Base-by-base conservation (phyloP, 2,797 vertebrate species). In the Cossypha dichroa region DNA sequence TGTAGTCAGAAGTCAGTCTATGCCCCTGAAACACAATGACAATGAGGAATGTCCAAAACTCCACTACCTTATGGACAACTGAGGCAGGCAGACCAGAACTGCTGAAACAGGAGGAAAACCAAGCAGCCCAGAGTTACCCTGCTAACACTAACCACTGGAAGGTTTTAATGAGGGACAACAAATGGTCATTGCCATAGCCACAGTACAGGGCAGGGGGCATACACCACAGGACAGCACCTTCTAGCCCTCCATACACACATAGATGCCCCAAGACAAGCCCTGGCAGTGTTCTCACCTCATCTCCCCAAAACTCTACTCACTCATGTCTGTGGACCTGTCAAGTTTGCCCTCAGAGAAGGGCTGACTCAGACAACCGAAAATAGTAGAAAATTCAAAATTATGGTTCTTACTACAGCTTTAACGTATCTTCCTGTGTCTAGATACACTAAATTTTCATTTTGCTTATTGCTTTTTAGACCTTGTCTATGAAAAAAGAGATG, bases 1-100 rank as follows among this genome's bases (percentile, higher is more conserved):
- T 36, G 15, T 8, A 48, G 33, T 40, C n/a, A 41, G 38, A 58
- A 78, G 29, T 15, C 78, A 14, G 18, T 38, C 78, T 68, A 8
- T 11, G 64, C 5, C 11, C 25, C 38, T 56, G 31, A 67, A 58
- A 63, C 20, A 40, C 0, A 4, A 25, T 1, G 7, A 51, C 6
- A 0, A 0, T 1, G 3, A 81, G 51, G 21, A 90, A 28, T 4
- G 79, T 29, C 1, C 1, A 59, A 28, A 89, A 45, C 15, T 49
- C 23, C 2, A 8, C 11, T 5, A 31, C 45, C 7, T 7, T 33
- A 23, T 40, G 22, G 48, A 55, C 45, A 70, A 36, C 36, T 19
- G 36, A 72, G 48, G 67, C 45, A 78, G 41, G n/a, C 40, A 84
- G 48, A 31, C 21, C 6, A 0, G 43, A 60, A 72, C 70, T 63